Conservation (phyloP, 2,113 vertebrate species). For the Cynoglossus semilaevis region DNA sequence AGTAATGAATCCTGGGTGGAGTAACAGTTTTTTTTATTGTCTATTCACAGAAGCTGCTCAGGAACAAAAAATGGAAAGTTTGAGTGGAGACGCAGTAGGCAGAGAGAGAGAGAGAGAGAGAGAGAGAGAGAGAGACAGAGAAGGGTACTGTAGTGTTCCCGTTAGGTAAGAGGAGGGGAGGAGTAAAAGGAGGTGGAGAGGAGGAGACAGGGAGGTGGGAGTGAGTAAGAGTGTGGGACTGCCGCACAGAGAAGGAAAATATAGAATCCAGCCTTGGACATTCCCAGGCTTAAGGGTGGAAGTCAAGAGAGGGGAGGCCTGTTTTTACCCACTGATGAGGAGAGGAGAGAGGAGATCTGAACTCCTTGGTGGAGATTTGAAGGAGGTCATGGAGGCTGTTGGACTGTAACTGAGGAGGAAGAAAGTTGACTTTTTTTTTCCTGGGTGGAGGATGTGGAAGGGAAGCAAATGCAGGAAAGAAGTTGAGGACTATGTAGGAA, state of each 20-base stretch:
- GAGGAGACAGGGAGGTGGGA: not conserved
- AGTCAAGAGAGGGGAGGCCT: slow-evolving; percentile 14
- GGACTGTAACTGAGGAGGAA: not conserved
- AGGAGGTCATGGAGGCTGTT: not conserved
- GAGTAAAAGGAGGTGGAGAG: not conserved
- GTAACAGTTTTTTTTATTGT: slow-evolving; percentile 55
- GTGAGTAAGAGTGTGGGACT: slow-evolving; percentile 41
- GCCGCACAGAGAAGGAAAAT: slow-evolving; percentile 18
- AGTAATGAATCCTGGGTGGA: slow-evolving; percentile 36
- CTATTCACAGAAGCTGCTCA: slow-evolving; percentile 55
- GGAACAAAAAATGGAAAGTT: slow-evolving; percentile 61
- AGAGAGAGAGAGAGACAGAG: slow-evolving; percentile 17
- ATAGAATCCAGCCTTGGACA: slow-evolving; percentile 34
- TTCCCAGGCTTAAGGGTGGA: slow-evolving; percentile 53
- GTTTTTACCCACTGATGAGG: not conserved
- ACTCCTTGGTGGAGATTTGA: no score
- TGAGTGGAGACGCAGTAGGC: slow-evolving; percentile 42
- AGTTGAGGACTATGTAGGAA: slow-evolving; percentile 61
- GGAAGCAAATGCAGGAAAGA: slow-evolving; percentile 50
- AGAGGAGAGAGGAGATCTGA: no score
- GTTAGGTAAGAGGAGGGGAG: slow-evolving; percentile 58
- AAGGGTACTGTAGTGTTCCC: not conserved
- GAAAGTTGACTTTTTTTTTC: slow-evolving; percentile 6
- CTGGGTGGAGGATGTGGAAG: slow-evolving; percentile 43
- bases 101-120: not conserved